These are phyloP conservation scores for Bombyx huttoni DNA, from an alignment of 2,888 invertebrate genomes.

Conservation along the genomic window DNA sequence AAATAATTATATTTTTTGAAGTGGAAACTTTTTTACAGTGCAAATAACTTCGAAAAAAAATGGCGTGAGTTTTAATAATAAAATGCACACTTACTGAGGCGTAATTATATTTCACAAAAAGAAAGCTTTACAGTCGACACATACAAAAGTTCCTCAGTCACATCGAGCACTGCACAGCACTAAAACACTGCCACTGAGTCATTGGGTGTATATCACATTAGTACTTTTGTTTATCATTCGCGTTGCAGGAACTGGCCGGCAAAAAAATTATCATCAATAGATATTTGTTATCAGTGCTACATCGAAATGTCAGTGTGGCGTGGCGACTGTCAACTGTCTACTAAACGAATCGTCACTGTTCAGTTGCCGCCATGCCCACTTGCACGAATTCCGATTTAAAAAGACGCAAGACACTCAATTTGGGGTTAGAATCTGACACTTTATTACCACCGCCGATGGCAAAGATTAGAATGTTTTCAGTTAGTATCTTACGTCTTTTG, in stretches of 20 bases:
- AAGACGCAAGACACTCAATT: background rate
- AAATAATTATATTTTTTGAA: too few species aligned
- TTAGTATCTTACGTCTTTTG: slow-evolving; percentile 18
- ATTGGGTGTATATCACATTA: too few species aligned
- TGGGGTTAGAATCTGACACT: background rate
- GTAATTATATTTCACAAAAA: background rate
- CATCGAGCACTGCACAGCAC: slow-evolving; percentile 1
- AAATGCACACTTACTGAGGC: background rate
- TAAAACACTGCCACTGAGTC: background rate
- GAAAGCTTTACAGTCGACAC: background rate
- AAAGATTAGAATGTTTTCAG: slow-evolving; percentile 8
- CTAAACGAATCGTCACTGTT: slow-evolving; percentile 70
- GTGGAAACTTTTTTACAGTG: too few species aligned
- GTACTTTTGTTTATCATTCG: too few species aligned
- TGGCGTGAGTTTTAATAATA: too few species aligned
- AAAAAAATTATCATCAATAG: slow-evolving; percentile 55
- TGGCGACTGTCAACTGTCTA: slow-evolving; percentile 72
- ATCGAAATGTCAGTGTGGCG: slow-evolving; percentile 71
- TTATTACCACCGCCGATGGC: slow-evolving; percentile 1
- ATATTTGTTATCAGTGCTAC: slow-evolving; percentile 62
- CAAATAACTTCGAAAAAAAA: too few species aligned
- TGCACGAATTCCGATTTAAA: slow-evolving; percentile 21
- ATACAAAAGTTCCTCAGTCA: slow-evolving; percentile 7
- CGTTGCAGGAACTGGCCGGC: slow-evolving; percentile 21
- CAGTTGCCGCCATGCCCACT: slow-evolving; percentile 68